Conservation (phyloP, 2,113 vertebrate species). For the Entelurus aequoreus region DNA sequence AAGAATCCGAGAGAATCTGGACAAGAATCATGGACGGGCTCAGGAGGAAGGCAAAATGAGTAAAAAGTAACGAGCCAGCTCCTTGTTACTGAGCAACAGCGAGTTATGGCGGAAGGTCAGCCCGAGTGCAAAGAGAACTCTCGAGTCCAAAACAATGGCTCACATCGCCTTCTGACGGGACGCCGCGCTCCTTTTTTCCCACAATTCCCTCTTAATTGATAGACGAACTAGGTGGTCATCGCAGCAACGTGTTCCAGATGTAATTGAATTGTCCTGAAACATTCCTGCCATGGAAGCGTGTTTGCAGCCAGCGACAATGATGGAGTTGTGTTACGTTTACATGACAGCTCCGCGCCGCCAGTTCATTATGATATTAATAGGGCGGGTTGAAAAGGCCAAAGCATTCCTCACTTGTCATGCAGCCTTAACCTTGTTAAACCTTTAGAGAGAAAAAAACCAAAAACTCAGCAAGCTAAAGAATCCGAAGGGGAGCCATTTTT, state of each 20-base stretch:
- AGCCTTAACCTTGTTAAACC: conserved; percentile 37
- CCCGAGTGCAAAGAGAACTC: conserved; percentile 64
- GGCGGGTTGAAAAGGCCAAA: conserved; percentile 42
- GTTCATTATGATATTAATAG: conserved; percentile 39
- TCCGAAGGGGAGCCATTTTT: conserved; percentile 76
- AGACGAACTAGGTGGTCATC: conserved; percentile 51
- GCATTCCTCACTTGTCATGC: conserved; percentile 43
- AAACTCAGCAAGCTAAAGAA: conserved; percentile 50
- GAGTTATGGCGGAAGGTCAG: conserved; percentile 62
- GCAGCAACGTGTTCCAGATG: conserved; percentile 44
- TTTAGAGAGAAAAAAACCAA: conserved; percentile 13
- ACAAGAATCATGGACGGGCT: conserved; percentile 30
- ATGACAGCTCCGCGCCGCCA: conserved; percentile 21
- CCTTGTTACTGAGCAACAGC: conserved; percentile 42
- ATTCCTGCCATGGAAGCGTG: conserved; percentile 17
- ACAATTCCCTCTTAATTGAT: conserved; percentile 51
- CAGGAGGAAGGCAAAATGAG: conserved; percentile 40
- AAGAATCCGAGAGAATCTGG: conserved; percentile 25
- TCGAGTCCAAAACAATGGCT: conserved; percentile 67
- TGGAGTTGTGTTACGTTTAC: conserved; percentile 28
- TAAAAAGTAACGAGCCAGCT: conserved; percentile 39
- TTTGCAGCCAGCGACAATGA: conserved; percentile 37
- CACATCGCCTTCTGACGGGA: conserved; percentile 61
- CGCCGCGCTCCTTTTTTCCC: conserved; percentile 49
- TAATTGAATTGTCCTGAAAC: conserved; percentile 35